These are phyloP conservation scores for Parapsyche elsis DNA, from an alignment of 1,140 invertebrate species.

Conservation along the genomic window DNA sequence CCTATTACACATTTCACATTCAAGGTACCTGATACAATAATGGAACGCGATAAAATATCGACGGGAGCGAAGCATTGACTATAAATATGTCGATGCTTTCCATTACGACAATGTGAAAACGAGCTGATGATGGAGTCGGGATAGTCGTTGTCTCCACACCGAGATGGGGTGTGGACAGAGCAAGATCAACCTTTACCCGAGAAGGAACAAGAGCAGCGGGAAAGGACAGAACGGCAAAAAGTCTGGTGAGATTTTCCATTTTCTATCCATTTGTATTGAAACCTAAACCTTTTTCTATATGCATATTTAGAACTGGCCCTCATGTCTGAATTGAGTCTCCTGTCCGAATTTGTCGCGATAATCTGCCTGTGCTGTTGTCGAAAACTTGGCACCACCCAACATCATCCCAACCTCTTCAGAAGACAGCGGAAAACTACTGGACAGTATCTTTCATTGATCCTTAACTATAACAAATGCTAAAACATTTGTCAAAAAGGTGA, in stretches of 20 bases:
- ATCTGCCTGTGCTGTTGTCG: too few relatives aligned
- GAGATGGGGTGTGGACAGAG: conserved; percentile 68
- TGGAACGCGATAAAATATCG: not conserved
- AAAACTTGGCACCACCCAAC: too few relatives aligned
- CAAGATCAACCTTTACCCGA: conserved; percentile 68
- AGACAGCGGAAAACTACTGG: too few relatives aligned
- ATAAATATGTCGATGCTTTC: not conserved
- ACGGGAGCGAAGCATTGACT: not conserved
- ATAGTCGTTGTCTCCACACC: conserved; percentile 16
- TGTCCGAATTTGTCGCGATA: not conserved
- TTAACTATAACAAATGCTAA: too few relatives aligned
- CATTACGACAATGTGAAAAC: not conserved
- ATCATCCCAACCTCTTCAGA: too few relatives aligned
- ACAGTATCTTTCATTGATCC: too few relatives aligned
- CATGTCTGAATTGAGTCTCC: not conserved
- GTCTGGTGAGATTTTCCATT: conserved; percentile 60
- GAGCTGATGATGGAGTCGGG: not conserved
- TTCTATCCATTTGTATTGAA: too few relatives aligned
- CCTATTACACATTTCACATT: not conserved
- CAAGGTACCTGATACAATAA: not conserved
- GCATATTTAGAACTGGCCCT: too few relatives aligned
- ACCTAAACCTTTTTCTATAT: too few relatives aligned
- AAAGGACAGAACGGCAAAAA: conserved; percentile 67
- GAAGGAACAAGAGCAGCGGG: conserved; percentile 65
- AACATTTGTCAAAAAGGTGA: too few relatives aligned